Evolutionary conservation across 2,888 invertebrate genomes (phyloP), one percentile per base, ranked within the genome.

Genomic region (Leucoma salicis): DNA sequence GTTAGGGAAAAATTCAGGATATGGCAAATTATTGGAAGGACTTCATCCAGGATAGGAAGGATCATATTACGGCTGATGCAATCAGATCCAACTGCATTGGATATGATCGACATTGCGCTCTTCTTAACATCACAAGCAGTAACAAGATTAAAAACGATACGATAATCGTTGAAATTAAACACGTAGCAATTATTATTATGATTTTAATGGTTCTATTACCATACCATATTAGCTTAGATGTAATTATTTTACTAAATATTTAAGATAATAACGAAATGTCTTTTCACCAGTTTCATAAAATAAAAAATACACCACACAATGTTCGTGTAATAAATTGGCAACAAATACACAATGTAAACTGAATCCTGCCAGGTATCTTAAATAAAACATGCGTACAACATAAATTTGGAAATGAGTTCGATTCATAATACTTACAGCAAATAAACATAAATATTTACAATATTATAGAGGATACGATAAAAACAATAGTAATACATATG

Each of bases 191-290:
- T 47, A 39, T 49, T 33, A 38, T 38, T 39, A 48, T 49, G 53
- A 55, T 63, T 59, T 60, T 61, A 63, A 67, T 77, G 75, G 78
- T 70, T 71, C 61, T 57, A 66, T 72, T 74, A 78, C 75, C 78
- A 49, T 63, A 66, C 66, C 62, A 37, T 51, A 46, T 61, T 62
- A 53, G 53, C 63, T 66, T 72, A 69, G 14, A 50, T 56, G 48
- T 66, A 60, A 57, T 54, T 56, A 45, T 48, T 65, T 63, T 50
- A 56, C 59, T 63, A 63, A n/a, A 48, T 61, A 57, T 42, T 57
- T 41, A 52, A 53, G 43, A 49, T 57, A 62, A 53, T 50, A 63
- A 65, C 57, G 62, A 55, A 63, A 66, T 55, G 69, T 71, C 69
- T 70, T 70, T 67, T 67, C 42, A 53, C 47, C 44, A 50, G 33